These are phyloP conservation scores for Cryptocephalus moraei DNA, from an alignment of 2,888 invertebrate genomes.

Conservation along the genomic window DNA sequence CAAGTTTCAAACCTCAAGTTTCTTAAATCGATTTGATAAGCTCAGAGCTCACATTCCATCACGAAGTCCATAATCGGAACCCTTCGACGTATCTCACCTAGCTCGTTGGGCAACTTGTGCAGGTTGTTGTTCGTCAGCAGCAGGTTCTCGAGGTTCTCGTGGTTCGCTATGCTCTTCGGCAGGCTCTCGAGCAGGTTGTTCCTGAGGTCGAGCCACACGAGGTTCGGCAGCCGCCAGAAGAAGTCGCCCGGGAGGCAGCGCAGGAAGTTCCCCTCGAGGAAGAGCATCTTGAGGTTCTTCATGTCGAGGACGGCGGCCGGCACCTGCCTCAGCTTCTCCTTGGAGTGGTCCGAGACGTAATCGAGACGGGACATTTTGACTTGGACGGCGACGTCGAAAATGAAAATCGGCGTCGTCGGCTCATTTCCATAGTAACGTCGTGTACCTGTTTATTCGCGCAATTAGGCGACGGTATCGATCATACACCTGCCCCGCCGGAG, in stretches of 20 bases:
- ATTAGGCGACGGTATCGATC: not conserved
- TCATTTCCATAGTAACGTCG: not conserved
- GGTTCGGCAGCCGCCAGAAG: constrained; percentile 44
- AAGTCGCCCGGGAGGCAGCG: constrained; percentile 46
- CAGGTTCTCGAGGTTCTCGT: constrained; percentile 49
- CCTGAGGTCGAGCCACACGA: constrained; percentile 56
- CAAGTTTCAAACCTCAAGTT: too few relatives aligned
- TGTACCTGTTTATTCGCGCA: not conserved
- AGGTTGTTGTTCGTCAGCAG: constrained; percentile 54
- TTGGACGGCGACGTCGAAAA: too few relatives aligned
- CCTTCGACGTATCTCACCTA: constrained; percentile 38
- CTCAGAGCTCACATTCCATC: too few relatives aligned
- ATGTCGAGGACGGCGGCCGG: constrained; percentile 28
- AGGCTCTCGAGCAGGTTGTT: constrained; percentile 47
- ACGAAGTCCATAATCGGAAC: too few relatives aligned
- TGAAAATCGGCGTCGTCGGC: not conserved
- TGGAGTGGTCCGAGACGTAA: constrained; percentile 33
- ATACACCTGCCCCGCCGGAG: too few relatives aligned
- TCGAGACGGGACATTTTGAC: constrained; percentile 21
- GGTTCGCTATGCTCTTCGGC: constrained; percentile 48
- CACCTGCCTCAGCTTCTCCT: constrained; percentile 26
- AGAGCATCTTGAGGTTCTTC: constrained; percentile 41
- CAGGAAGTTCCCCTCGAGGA: constrained; percentile 47
- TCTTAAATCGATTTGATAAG: too few relatives aligned
- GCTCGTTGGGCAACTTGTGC: constrained; percentile 48